Evolutionary conservation across 1,140 invertebrate genomes (phyloP).

Genomic region (Apocrypta bakeri): DNA sequence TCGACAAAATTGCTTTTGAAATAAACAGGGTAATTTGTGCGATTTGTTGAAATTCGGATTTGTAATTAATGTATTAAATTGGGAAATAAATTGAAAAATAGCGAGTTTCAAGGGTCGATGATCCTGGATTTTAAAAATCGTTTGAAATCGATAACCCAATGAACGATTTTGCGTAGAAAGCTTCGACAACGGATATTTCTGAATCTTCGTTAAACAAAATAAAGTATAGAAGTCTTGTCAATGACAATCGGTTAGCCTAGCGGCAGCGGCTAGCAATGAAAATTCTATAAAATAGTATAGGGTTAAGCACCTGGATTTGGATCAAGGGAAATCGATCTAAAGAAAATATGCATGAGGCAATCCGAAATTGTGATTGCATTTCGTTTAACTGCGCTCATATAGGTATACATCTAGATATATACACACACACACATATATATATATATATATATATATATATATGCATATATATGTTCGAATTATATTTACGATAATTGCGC

Average conservation of each 20-base stretch:
- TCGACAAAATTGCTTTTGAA: no score
- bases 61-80: no score
- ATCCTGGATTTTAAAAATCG: no score
- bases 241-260: neutral
- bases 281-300: constrained; percentile 41
- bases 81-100: no score
- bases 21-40: no score
- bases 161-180: no score
- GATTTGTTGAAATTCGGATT: no score
- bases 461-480: constrained; percentile 40
- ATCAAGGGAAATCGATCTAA: constrained; percentile 53
- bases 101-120: no score
- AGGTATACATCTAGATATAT: no score
- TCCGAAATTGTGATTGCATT: constrained; percentile 51
- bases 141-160: no score
- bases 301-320: constrained; percentile 50
- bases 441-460: no score
- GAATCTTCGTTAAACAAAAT: neutral
- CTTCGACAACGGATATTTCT: no score
- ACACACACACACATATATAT: neutral
- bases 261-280: neutral
- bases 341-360: constrained; percentile 52
- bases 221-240: neutral
- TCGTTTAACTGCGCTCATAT: neutral
- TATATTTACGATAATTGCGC: constrained; percentile 47